phyloP scores from a whole-genome alignment of 2,113 vertebrate genomes.

The Ginglymostoma cirratum region DNA sequence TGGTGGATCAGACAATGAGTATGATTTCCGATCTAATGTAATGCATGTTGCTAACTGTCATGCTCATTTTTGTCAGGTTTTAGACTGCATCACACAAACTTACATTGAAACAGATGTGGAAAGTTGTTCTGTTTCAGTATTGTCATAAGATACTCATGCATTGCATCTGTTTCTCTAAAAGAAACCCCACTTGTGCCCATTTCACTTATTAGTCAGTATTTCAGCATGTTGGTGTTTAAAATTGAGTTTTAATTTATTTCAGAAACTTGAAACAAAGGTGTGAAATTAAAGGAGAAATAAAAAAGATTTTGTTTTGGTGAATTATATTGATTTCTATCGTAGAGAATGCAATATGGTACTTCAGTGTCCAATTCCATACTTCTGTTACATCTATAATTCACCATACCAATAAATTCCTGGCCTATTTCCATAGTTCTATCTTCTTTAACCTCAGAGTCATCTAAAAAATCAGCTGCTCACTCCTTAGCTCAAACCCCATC shows the following conservation, averaged over 20 bases:
- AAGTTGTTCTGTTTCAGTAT: neutral
- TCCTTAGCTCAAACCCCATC: neutral
- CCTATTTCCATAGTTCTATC: neutral
- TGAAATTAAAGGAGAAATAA: neutral
- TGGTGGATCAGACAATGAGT: neutral
- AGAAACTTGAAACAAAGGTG: neutral
- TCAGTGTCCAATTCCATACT: neutral
- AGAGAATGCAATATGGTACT: neutral
- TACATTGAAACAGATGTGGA: neutral
- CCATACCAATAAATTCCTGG: neutral
- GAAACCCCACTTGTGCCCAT: neutral
- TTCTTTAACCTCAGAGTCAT: neutral
- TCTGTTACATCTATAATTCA: neutral
- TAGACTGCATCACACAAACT: neutral
- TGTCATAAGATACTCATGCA: neutral
- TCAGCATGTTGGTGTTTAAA: neutral
- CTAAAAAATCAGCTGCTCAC: neutral
- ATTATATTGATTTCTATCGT: constrained; percentile 19
- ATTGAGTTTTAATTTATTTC: neutral
- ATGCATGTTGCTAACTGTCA: neutral
- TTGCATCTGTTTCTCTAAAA: neutral
- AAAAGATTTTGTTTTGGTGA: neutral
- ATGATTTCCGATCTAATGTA: neutral
- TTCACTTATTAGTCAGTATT: neutral
- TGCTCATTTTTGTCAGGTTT: constrained; percentile 4